phyloP scores from a whole-genome alignment of 2,888 invertebrate genomes.

The Leptura quadrifasciata region DNA sequence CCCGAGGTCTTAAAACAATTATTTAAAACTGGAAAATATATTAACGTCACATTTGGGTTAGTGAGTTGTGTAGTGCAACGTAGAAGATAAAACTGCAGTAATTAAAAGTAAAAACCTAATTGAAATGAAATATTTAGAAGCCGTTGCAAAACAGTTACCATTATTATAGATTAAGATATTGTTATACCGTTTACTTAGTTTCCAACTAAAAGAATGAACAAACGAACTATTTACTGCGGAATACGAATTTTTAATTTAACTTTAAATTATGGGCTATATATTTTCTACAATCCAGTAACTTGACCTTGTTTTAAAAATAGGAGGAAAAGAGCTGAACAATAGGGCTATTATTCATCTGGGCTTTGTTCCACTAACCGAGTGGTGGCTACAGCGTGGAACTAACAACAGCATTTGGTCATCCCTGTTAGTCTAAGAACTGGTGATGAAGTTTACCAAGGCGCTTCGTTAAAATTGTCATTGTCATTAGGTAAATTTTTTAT shows the following conservation, averaged over 20 bases:
- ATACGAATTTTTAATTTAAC: slow-evolving; percentile 39
- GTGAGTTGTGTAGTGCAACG: slow-evolving; percentile 44
- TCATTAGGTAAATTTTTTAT: too few relatives aligned
- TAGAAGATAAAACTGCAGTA: slow-evolving; percentile 21
- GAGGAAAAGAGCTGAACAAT: slow-evolving; percentile 41
- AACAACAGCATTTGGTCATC: slow-evolving; percentile 5
- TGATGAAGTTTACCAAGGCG: too few relatives aligned
- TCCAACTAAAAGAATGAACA: slow-evolving; percentile 24
- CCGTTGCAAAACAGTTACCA: slow-evolving; percentile 20
- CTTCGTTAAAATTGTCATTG: too few relatives aligned
- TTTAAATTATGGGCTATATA: slow-evolving; percentile 48
- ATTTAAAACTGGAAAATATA: slow-evolving; percentile 8
- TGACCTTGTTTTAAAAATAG: slow-evolving; percentile 31
- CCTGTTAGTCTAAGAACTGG: too few relatives aligned
- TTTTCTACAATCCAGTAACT: slow-evolving; percentile 48
- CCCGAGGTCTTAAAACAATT: slow-evolving; percentile 35
- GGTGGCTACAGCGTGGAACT: neutral
- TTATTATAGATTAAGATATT: slow-evolving; percentile 37
- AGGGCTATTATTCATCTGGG: slow-evolving; percentile 26
- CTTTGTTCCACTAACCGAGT: neutral
- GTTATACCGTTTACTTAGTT: slow-evolving; percentile 31
- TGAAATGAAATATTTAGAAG: slow-evolving; percentile 32
- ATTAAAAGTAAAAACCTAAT: slow-evolving; percentile 20
- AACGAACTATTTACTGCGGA: slow-evolving; percentile 23
- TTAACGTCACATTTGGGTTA: slow-evolving; percentile 36